Base-by-base conservation (phyloP, 2,797 vertebrate species). In the Gymnoscopelus braueri region DNA sequence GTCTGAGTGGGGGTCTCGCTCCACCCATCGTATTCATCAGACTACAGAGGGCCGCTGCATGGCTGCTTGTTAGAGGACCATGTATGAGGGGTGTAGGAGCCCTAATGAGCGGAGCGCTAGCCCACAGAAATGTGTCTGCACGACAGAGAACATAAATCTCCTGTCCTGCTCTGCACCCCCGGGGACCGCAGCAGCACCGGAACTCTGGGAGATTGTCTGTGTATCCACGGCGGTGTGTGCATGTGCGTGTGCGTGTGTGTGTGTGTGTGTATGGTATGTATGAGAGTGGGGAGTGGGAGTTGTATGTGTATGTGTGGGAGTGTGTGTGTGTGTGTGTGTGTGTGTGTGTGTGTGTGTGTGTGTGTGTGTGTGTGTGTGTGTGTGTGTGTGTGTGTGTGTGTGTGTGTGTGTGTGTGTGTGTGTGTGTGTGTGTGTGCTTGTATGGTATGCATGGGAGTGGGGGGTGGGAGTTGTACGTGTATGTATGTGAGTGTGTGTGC, bases 121-220 rank as follows among this genome's bases (percentile, higher is more conserved):
- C 85, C 5, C 59, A 83, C 79, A 83, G 81, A 89, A 84, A 85
- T 58, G 72, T 74, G 83, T 81, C 77, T 79, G 79, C 82, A 84
- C 88, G 88, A 90, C 85, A 89, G 86, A 84, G 86, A 89, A 91
- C 91, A 93, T 93, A 93, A 91, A 93, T 93, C 91, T 93, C 88
- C 80, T 87, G 90, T 87, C 84, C 87, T 58, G 78, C 79, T 77
- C 77, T n/a, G 73, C 19, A 10, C 86, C 84, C 39, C 88, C 13
- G 67, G 90, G 87, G 90, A 84, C 75, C 48, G 74, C 74, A 61
- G 15, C 32, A 87, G 71, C 86, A 84, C 88, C 78, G 77, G 81
- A 83, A 83, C 19, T 69, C 81, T 80, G 74, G 24, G 67, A 53
- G 76, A 67, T 70, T 67, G 50, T 50, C 69, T 12, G 50, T 70